phyloP scores from a whole-genome alignment of 2,113 vertebrate species.

The Varanus salvator region DNA sequence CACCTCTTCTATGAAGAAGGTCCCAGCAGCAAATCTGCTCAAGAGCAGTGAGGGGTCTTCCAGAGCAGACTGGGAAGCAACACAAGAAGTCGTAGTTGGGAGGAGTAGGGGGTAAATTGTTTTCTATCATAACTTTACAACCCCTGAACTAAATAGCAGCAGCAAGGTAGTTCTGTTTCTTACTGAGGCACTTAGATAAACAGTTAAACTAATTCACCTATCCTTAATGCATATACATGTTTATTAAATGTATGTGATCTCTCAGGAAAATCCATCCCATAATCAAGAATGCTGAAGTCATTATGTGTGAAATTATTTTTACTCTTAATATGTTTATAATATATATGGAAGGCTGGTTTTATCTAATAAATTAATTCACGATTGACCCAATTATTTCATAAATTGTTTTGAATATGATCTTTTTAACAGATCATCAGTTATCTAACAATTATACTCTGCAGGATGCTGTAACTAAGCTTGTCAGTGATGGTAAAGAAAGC shows the following conservation, averaged over 20 bases:
- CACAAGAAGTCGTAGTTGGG: too few species aligned
- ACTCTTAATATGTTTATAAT: not conserved
- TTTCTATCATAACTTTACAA: not conserved
- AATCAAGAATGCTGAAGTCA: conserved; percentile 16
- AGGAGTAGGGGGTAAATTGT: not conserved
- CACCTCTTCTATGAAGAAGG: too few species aligned
- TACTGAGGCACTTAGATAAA: not conserved
- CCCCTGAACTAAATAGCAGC: conserved; percentile 4
- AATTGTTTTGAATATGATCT: conserved; percentile 24
- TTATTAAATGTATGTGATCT: not conserved
- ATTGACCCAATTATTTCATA: conserved; percentile 33
- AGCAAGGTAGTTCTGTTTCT: conserved; percentile 3
- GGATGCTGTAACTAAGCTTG: conserved; percentile 23
- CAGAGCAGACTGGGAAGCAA: too few species aligned
- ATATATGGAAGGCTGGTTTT: not conserved
- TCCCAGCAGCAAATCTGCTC: too few species aligned
- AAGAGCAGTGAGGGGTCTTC: too few species aligned
- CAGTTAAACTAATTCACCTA: not conserved
- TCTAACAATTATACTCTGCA: conserved; percentile 21
- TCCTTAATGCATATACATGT: not conserved
- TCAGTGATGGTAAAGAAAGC: not conserved
- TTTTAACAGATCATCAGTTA: conserved; percentile 35
- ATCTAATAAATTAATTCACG: rapidly evolving
- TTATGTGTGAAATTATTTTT: conserved; percentile 15
- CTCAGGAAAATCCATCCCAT: conserved; percentile 5